Base-by-base conservation (phyloP, 2,888 invertebrate species). In the Agrilus mali region DNA sequence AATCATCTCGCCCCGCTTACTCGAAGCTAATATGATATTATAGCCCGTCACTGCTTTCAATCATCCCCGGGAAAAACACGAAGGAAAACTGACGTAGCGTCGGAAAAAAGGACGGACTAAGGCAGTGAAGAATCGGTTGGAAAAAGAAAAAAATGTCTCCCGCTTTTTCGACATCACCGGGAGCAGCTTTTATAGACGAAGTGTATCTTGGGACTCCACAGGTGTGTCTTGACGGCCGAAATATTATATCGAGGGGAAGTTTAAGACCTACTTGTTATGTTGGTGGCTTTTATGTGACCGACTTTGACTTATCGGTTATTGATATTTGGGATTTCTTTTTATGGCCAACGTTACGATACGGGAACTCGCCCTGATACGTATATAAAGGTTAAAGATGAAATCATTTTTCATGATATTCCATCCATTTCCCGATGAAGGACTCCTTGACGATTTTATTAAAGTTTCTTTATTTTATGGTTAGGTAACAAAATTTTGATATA, bases 31-130 rank as follows among this genome's bases (percentile, higher is more conserved):
- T 65, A 64, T 65, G 65, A 65, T 65, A 64, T 65, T 66, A 66
- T 65, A 64, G 65, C 64, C 63, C 62, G 63, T 63, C 62, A 60
- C 59, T 59, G 55, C 58, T 59, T 58, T 66, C 65, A 64, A 66
- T 66, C 66, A 65, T 64, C 58, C 60, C 49, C 57, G 44, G 42
- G 42, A 48, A 46, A 27, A 27, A 27, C 27, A 27, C 27, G 27
- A 10, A 27, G 10, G 27, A 27, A 27, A 27, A 27, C 10, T 27
- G 10, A 27, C 27, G 27, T 27, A 8, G 27, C 27, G 27, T 27
- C 27, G 27, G 27, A 27, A 27, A 27, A 27, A 27, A 27, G 27
- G 27, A 27, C 27, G 27, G 27, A 27, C 4, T 27, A 27, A 27
- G 27, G 27, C 27, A 27, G 27, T 27, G 27, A 27, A 27, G 27